Evolutionary conservation across 2,113 vertebrate species (phyloP).

Genomic region (Conger conger): DNA sequence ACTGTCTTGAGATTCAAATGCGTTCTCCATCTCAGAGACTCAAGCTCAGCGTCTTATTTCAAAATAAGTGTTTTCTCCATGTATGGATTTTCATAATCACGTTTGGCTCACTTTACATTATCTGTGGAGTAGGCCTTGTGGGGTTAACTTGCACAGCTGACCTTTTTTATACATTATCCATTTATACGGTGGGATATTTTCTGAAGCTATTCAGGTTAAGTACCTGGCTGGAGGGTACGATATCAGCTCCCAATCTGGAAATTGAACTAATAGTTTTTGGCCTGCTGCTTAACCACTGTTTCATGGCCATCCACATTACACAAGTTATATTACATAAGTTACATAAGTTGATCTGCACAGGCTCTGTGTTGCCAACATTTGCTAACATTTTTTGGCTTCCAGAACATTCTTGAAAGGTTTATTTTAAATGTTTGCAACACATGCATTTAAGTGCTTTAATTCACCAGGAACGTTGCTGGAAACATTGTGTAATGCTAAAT

Average conservation of each 20-base stretch:
- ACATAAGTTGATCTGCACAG: background rate
- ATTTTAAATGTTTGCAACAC: too few species aligned
- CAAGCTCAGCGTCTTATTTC: background rate
- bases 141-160: background rate
- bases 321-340: too few species aligned
- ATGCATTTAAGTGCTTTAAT: too few species aligned
- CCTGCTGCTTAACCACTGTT: background rate
- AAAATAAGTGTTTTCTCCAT: background rate
- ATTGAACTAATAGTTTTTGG: background rate
- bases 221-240: background rate
- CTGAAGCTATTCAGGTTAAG: background rate
- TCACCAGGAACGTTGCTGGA: too few species aligned
- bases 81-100: slow-evolving; percentile 7
- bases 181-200: background rate
- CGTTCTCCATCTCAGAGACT: background rate
- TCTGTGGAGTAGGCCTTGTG: background rate
- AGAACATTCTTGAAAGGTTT: too few species aligned
- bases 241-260: background rate
- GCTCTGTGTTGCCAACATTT: too few species aligned
- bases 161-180: background rate
- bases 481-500: too few species aligned
- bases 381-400: too few species aligned
- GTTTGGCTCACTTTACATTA: background rate
- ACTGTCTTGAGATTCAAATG: background rate
- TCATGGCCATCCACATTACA: background rate